Evolutionary conservation across 92 coral and sea anemone species (phyloP), one percentile per base, ranked within the genome.

Genomic region (Parazoanthus darwini): DNA sequence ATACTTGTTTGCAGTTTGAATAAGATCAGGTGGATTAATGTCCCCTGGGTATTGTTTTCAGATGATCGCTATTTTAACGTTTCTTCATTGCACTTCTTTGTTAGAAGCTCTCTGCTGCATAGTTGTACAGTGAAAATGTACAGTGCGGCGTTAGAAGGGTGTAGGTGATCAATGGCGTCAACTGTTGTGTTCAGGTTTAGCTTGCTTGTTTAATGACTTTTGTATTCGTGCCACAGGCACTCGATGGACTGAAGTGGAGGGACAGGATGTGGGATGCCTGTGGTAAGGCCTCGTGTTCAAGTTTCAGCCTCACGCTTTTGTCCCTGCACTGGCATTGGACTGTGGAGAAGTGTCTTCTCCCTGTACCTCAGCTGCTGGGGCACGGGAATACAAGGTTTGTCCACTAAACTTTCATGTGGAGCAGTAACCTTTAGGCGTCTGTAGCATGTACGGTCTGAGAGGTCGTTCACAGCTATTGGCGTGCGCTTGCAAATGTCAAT

Each of bases 291-390:
- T 15, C 86, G n/a, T 43, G 85, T 1, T 77, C 76, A 43, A 68
- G 63, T 4, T 91, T 93, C 36, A 89, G 91, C 29, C 73, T 95
- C 22, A 71, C 90, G 39, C 74, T 74, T 25, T 89, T 95, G 5
- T 93, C 96, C 48, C 94, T 95, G 26, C 96, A 95, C 90, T 95
- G 98, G 98, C 85, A 88, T 77, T 95, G 98, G 98, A 82, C 92
- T 39, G 77, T 88, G 20, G 93, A 95, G 84, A 78, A 88, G 51
- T 86, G 96, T 20, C 84, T 94, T 15, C 35, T 50, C 13, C 85
- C 91, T 72, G 46, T 94, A 3, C 92, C 91, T 9, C 72, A 46
- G n/a, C 77, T 92, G 7, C 86, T 94, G 26, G 85, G 90, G 3
- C 48, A 80, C 13, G 37, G 13, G 46, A 84, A 44, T 77, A 2